Percentiles rank a stretch among this genome's conserved stretches.
These are phyloP conservation scores for Aix galericulata DNA, from an alignment of 2,113 vertebrate species.

Conservation along the genomic window DNA sequence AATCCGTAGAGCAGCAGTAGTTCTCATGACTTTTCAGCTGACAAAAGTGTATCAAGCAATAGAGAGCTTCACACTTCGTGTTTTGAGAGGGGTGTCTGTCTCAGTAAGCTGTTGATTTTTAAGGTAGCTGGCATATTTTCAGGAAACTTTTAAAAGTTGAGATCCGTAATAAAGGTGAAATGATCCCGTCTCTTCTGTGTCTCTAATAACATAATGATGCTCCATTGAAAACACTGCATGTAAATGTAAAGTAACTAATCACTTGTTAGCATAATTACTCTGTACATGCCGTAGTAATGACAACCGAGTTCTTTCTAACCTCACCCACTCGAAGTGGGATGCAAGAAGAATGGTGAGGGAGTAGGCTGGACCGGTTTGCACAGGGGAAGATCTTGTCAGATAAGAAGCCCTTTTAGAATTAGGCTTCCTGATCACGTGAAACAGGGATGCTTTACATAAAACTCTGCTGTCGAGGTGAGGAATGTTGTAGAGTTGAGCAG, in stretches of 20 bases:
- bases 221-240: not conserved
- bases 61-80: not conserved
- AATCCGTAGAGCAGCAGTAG: not conserved
- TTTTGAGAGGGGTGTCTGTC: not conserved
- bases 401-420: not conserved
- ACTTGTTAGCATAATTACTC: not conserved
- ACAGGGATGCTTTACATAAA: not conserved
- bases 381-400: not conserved
- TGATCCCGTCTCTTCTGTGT: not conserved
- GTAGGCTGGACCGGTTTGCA: not conserved
- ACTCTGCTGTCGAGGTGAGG: not conserved
- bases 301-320: not conserved
- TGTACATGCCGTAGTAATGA: not conserved
- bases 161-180: not conserved
- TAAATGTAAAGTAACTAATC: not conserved
- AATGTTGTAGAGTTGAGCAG: not conserved
- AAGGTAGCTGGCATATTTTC: not conserved
- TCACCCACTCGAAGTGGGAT: not conserved
- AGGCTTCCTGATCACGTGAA: not conserved
- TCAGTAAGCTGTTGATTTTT: not conserved
- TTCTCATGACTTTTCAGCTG: not conserved
- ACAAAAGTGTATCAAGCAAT: not conserved
- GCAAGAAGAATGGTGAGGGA: not conserved
- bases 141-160: not conserved
- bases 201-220: not conserved